A percentile compares a stretch with the other conserved stretches of the same genome.
Conservation (phyloP, 2,113 vertebrate species). For the Piaya cayana region DNA sequence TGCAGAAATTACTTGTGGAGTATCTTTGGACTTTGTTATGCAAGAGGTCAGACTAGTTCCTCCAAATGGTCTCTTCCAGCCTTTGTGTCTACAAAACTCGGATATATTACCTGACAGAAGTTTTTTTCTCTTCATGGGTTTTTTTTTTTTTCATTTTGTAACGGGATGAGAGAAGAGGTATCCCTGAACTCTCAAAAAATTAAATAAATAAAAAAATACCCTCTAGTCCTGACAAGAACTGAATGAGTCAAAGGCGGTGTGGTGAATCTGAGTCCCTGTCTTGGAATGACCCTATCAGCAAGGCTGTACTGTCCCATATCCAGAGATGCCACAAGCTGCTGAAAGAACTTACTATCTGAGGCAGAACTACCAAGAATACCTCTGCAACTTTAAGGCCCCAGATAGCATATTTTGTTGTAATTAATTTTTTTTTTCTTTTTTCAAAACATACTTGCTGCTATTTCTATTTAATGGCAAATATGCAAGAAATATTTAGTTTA, state of each 20-base stretch:
- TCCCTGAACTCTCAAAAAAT: neutral
- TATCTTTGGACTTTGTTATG: neutral
- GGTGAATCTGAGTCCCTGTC: neutral
- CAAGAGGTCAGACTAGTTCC: neutral
- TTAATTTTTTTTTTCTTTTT: neutral
- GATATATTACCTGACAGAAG: neutral
- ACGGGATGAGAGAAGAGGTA: fast-evolving
- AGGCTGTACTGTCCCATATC: neutral
- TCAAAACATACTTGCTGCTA: neutral
- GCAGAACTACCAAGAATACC: neutral
- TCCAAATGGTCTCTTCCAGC: neutral
- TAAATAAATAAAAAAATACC: neutral
- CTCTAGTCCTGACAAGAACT: neutral
- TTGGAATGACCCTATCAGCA: neutral
- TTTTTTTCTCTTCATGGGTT: neutral
- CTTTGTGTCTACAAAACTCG: neutral
- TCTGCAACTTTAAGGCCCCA: neutral
- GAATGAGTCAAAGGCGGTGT: neutral
- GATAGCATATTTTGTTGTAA: neutral
- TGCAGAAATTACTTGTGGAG: neutral
- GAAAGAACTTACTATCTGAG: neutral
- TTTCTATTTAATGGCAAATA: neutral
- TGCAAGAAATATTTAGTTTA: neutral
- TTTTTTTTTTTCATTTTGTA: neutral
- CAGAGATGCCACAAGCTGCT: neutral